Base-by-base conservation (phyloP, 2,888 invertebrate genomes). In the Ophion ellenae region DNA sequence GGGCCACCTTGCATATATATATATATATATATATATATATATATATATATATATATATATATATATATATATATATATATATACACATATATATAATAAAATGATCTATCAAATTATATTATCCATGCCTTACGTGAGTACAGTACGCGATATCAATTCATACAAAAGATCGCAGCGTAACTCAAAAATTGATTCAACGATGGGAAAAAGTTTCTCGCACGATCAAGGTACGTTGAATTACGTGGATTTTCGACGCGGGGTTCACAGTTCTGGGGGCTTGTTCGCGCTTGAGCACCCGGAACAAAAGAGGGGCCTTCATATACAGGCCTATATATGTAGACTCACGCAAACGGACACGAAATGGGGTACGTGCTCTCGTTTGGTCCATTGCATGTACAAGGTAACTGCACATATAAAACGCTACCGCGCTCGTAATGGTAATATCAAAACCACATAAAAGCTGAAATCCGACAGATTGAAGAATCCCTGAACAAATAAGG, bases 361-460 rank as follows among this genome's bases (percentile, higher is more conserved):
- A 32, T 61, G 70, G 71, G 79, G 66, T 85, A 73, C 82, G 24
- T 17, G 67, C 40, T 70, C 63, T 11, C 28, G 57, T 47, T 63
- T 53, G 74, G 80, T 69, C 69, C 80, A 78, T 81, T 67, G 40
- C 82, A 45, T 36, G 2, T 47, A 57, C 17, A 40, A 6, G 69
- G 59, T 69, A 63, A n/a, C 36, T 59, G 45, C 40, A 59, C 28
- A 32, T 59, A 59, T 74, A 20, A 66, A 74, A 61, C 69, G 76
- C 32, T 74, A 53, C 57, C 32, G 76, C 69, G 24, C 67, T 69
- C 81, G 84, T 87, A 88, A 90, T 89, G 84, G 90, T 90, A 90
- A 92, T 91, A 92, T 91, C 90, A 90, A 90, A 92, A 91, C 91
- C 91, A 89, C 90, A 90, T 89, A 87, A 86, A 89, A 89, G 88